These are phyloP conservation scores for Eupithecia dodoneata DNA, from an alignment of 2,888 invertebrate genomes.

Conservation along the genomic window DNA sequence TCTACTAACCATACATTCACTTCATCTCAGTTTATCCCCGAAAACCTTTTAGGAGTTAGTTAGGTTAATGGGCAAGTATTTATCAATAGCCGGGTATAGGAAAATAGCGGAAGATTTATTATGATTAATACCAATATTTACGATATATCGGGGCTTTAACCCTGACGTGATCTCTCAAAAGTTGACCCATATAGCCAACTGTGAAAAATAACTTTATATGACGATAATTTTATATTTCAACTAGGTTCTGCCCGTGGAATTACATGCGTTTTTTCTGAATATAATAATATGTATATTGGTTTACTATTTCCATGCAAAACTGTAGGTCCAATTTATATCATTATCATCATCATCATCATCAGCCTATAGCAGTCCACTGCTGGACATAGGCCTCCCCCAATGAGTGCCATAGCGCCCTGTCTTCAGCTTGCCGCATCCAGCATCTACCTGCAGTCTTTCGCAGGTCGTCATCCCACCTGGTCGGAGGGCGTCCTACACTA, in stretches of 20 bases:
- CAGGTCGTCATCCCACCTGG: too few relatives aligned
- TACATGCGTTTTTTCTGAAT: too few relatives aligned
- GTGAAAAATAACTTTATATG: neutral
- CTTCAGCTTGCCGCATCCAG: too few relatives aligned
- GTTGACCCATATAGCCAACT: neutral
- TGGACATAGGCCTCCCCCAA: too few relatives aligned
- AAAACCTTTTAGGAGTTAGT: constrained; percentile 6
- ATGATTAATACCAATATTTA: constrained; percentile 47
- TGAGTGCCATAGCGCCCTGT: too few relatives aligned
- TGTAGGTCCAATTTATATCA: too few relatives aligned
- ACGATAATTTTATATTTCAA: neutral
- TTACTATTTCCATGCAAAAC: too few relatives aligned
- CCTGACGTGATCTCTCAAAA: neutral
- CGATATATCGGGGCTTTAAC: constrained; percentile 6
- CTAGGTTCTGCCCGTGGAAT: neutral
- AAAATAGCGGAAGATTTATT: constrained; percentile 46
- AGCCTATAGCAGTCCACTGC: too few relatives aligned
- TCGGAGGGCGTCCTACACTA: too few relatives aligned
- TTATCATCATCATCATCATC: too few relatives aligned
- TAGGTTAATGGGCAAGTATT: constrained; percentile 18
- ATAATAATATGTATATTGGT: too few relatives aligned
- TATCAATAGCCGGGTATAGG: constrained; percentile 21
- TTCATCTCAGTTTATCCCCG: neutral
- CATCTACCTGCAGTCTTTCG: too few relatives aligned
- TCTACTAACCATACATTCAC: neutral